These are phyloP conservation scores for Hipposideros larvatus DNA, from an alignment of 2,797 vertebrate species.

Conservation along the genomic window DNA sequence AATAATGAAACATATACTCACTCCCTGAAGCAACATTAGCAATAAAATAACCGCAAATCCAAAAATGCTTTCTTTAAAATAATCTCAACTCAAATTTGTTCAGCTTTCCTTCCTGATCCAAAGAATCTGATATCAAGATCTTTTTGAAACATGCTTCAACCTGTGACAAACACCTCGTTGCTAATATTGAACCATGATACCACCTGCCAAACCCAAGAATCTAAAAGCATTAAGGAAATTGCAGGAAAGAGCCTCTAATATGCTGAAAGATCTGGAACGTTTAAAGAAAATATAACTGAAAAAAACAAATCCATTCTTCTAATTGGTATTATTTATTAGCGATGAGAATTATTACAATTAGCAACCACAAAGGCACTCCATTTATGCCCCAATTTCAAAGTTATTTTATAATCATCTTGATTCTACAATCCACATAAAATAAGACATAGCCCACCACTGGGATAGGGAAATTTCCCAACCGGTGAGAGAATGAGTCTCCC, in stretches of 20 bases:
- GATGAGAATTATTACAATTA: background rate
- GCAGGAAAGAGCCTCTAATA: background rate
- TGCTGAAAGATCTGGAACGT: background rate
- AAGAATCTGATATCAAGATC: conserved; percentile 5
- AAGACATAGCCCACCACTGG: background rate
- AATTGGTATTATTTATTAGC: background rate
- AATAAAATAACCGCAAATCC: conserved; percentile 47
- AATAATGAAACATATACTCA: background rate
- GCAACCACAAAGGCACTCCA: background rate
- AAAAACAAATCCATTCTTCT: background rate
- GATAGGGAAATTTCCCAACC: conserved; percentile 16
- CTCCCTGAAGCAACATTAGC: background rate
- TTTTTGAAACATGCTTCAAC: conserved; percentile 33
- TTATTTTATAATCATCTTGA: conserved; percentile 39
- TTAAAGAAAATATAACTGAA: conserved; percentile 27
- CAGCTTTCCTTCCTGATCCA: background rate
- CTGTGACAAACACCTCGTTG: background rate
- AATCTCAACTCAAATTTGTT: conserved; percentile 8
- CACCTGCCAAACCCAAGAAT: background rate
- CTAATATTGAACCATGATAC: background rate
- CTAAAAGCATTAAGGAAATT: background rate
- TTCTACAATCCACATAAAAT: background rate
- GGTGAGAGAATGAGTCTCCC: conserved; percentile 11
- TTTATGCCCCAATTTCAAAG: background rate
- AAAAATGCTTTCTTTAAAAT: conserved; percentile 5